These are phyloP conservation scores for Oasisia sp. DNA, from an alignment of 2,888 invertebrate species.

Conservation along the genomic window DNA sequence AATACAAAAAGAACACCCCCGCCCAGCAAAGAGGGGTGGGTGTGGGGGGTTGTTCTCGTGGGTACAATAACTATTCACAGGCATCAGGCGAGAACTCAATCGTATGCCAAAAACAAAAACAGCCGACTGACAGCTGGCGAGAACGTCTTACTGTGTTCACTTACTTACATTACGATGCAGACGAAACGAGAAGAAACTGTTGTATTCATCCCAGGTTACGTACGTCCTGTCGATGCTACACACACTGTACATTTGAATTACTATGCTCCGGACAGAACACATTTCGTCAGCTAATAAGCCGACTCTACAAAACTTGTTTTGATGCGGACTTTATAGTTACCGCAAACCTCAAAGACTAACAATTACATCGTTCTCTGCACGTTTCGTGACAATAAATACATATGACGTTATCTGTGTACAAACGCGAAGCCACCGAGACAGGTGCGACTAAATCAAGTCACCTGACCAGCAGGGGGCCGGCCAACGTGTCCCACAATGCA, in stretches of 20 bases:
- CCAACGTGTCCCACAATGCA: conserved; percentile 12
- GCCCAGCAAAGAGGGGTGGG: neutral
- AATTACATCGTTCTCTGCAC: neutral
- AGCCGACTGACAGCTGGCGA: neutral
- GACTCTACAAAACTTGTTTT: neutral
- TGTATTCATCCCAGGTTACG: neutral
- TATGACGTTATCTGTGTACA: neutral
- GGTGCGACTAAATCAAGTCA: neutral
- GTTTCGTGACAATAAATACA: conserved; percentile 17
- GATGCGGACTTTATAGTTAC: neutral
- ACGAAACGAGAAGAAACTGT: neutral
- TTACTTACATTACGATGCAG: neutral
- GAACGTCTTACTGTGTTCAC: neutral
- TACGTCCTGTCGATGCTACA: neutral
- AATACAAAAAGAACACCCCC: neutral
- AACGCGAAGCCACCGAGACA: neutral
- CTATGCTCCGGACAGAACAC: neutral
- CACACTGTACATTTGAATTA: conserved; percentile 5
- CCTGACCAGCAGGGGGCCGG: conserved; percentile 13
- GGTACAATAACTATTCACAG: neutral
- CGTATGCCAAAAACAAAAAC: neutral
- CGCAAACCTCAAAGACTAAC: neutral
- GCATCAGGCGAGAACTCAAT: neutral
- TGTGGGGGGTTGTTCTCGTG: neutral
- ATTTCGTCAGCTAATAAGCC: neutral